Conservation (phyloP, 2,888 invertebrate genomes). For the Sinopyrophorus schimmeli region DNA sequence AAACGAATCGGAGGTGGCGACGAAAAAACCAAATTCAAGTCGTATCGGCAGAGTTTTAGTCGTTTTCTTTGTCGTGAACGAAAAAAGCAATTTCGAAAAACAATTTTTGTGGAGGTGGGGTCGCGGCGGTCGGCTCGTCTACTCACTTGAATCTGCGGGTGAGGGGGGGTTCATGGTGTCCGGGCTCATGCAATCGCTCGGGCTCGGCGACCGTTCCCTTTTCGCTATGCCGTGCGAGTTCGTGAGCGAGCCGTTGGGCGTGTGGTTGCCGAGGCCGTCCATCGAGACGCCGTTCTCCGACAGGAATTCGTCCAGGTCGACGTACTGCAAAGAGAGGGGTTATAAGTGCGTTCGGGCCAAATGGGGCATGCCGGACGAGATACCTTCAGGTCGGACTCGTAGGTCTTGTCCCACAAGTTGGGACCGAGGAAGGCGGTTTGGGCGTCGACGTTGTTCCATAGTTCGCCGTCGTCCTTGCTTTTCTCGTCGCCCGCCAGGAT, state of each 20-base stretch:
- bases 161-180: slow-evolving; percentile 88
- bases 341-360: too few species aligned
- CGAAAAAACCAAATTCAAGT: slow-evolving; percentile 12
- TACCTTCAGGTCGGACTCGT: slow-evolving; percentile 96
- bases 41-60: too few species aligned
- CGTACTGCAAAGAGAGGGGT: slow-evolving; percentile 91
- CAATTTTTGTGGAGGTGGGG: too few species aligned
- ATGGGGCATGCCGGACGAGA: too few species aligned
- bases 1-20: not conserved
- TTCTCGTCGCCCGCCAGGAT: slow-evolving; percentile 68
- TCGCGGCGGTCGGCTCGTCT: not conserved
- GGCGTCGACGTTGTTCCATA: slow-evolving; percentile 85
- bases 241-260: slow-evolving; percentile 59
- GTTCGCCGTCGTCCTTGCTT: slow-evolving; percentile 81
- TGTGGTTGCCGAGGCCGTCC: slow-evolving; percentile 71
- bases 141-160: slow-evolving; percentile 87
- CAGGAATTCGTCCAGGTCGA: slow-evolving; percentile 96
- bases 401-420: slow-evolving; percentile 95
- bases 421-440: slow-evolving; percentile 96
- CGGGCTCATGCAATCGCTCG: slow-evolving; percentile 87
- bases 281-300: slow-evolving; percentile 93
- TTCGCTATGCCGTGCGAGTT: slow-evolving; percentile 75
- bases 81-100: not conserved
- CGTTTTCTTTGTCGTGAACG: not conserved
- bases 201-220: slow-evolving; percentile 84